phyloP scores from a whole-genome alignment of 1,140 invertebrate genomes.

The Pseudomyrmex pallidus region DNA sequence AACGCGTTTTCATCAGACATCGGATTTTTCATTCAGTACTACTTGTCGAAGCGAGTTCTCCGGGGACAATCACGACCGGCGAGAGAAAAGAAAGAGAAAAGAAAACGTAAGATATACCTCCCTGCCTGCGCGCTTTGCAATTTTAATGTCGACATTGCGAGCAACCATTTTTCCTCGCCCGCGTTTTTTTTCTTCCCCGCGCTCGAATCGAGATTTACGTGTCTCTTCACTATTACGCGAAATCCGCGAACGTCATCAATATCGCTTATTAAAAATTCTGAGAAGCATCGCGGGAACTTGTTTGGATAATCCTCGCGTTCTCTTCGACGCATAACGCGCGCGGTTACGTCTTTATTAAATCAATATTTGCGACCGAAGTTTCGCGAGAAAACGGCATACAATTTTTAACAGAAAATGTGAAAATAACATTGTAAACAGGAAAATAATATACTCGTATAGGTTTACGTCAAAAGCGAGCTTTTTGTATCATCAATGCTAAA shows the following conservation, averaged over 20 bases:
- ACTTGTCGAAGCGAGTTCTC: slow-evolving; percentile 68
- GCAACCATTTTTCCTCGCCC: slow-evolving; percentile 36
- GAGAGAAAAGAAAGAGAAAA: neutral
- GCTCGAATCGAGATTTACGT: slow-evolving; percentile 67
- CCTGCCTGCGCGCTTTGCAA: slow-evolving; percentile 74
- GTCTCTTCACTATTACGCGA: slow-evolving; percentile 47
- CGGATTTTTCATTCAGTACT: slow-evolving; percentile 67
- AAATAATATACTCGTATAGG: neutral
- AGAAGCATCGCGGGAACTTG: neutral
- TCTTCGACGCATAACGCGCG: slow-evolving; percentile 3
- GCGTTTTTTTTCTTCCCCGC: neutral
- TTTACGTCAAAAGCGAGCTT: neutral
- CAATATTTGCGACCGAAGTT: neutral
- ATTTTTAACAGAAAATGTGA: too few species aligned
- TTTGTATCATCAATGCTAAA: neutral
- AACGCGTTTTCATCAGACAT: slow-evolving; percentile 62
- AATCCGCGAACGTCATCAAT: slow-evolving; percentile 55
- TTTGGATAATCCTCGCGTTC: slow-evolving; percentile 15
- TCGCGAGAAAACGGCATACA: neutral
- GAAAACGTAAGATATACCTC: slow-evolving; percentile 33
- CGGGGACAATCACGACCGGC: slow-evolving; percentile 62
- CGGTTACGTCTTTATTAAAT: neutral
- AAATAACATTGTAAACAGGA: neutral
- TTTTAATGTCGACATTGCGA: slow-evolving; percentile 77
- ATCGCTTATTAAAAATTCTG: slow-evolving; percentile 75